phyloP scores from a whole-genome alignment of 1,140 invertebrate genomes.

The Aethina tumida region DNA sequence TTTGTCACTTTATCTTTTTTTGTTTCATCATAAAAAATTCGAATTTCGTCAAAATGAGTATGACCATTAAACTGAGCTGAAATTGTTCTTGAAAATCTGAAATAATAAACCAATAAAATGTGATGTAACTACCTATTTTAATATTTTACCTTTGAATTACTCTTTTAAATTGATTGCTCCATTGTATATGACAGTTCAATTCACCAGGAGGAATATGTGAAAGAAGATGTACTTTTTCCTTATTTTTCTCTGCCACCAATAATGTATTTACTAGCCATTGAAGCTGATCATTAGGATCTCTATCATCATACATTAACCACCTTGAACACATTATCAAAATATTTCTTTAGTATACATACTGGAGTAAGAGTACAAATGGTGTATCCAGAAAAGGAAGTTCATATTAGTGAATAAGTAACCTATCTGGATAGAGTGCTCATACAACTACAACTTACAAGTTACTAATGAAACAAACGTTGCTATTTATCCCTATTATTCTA shows the following conservation, averaged over 20 bases:
- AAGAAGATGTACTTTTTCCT: conserved; percentile 73
- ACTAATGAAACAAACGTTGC: conserved; percentile 58
- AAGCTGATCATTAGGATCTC: conserved; percentile 59
- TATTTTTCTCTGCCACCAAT: conserved; percentile 53
- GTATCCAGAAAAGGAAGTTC: conserved; percentile 2
- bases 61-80: conserved; percentile 72
- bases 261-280: conserved; percentile 68
- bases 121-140: background rate
- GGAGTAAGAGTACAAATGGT: background rate
- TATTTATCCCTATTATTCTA: conserved; percentile 63
- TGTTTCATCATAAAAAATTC: conserved; percentile 50
- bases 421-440: too few relatives aligned
- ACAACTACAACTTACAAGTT: conserved; percentile 55
- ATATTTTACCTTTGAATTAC: conserved; percentile 42
- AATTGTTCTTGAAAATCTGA: conserved; percentile 47
- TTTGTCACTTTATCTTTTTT: conserved; percentile 34
- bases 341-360: conserved; percentile 7
- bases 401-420: conserved; percentile 3
- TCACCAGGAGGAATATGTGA: conserved; percentile 70
- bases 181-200: conserved; percentile 48
- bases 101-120: conserved; percentile 1
- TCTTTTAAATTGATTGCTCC: conserved; percentile 53
- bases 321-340: conserved; percentile 23
- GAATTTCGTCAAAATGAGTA: conserved; percentile 64
- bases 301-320: conserved; percentile 51